Conservation (phyloP, 2,113 vertebrate species). For the Megatriorchis doriae region DNA sequence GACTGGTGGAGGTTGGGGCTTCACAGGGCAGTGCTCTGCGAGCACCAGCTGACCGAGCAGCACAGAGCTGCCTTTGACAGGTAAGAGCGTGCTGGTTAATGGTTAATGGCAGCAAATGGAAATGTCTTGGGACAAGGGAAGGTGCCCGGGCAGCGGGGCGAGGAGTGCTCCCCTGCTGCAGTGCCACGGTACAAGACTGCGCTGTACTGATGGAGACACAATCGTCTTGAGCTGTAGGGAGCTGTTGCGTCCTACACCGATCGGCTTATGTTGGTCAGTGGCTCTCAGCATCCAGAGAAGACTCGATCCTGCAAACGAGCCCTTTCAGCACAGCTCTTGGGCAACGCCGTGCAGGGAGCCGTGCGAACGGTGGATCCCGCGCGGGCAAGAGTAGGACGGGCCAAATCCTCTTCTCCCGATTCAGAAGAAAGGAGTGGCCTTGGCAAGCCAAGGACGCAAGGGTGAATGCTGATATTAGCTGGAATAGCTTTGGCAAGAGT, state of each 20-base stretch:
- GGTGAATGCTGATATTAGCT: background rate
- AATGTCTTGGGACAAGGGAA: background rate
- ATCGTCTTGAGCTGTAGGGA: accelerated
- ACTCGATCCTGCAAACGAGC: background rate
- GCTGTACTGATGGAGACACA: background rate
- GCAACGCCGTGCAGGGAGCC: accelerated
- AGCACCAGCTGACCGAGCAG: background rate
- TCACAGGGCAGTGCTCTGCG: background rate
- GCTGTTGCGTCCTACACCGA: accelerated
- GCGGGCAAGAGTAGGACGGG: accelerated
- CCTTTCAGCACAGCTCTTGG: background rate
- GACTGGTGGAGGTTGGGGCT: background rate
- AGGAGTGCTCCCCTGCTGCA: background rate
- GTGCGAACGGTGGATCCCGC: accelerated
- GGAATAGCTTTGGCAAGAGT: background rate
- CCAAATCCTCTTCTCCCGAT: background rate
- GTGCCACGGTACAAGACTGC: accelerated
- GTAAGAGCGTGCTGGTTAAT: background rate
- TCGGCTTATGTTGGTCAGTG: accelerated
- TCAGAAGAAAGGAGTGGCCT: background rate
- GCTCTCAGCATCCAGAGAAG: background rate
- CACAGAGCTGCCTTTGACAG: background rate
- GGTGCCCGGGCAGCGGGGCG: background rate
- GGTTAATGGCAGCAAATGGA: background rate
- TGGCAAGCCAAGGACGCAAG: background rate